Conservation (phyloP, 2,113 vertebrate genomes). For the Centropus bengalensis region DNA sequence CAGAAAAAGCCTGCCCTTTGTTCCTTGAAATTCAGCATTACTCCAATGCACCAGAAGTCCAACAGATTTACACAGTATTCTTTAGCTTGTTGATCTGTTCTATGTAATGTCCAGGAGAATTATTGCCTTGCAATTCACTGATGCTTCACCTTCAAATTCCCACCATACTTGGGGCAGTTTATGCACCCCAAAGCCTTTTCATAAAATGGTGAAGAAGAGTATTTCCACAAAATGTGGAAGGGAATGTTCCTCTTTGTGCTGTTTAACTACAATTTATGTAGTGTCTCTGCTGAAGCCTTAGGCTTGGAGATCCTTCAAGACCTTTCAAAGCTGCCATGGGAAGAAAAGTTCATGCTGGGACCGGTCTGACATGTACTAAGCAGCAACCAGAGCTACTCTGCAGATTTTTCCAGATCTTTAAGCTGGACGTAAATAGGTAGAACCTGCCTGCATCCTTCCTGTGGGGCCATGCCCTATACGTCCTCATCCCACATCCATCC, state of each 20-base stretch:
- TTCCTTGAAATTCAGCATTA: background rate
- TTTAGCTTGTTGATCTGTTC: background rate
- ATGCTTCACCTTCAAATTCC: background rate
- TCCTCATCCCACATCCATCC: background rate
- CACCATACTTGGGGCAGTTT: background rate
- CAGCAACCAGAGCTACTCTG: background rate
- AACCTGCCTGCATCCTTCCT: background rate
- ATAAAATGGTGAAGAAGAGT: background rate
- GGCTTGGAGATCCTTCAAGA: background rate
- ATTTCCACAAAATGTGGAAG: background rate
- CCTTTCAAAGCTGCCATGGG: fast-evolving
- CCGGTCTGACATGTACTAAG: background rate
- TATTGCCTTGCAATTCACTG: background rate
- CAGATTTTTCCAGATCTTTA: background rate
- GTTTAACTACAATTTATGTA: background rate
- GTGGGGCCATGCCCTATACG: fast-evolving
- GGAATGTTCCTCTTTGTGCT: background rate
- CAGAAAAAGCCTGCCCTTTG: background rate
- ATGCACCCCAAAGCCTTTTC: background rate
- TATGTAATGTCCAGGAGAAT: background rate
- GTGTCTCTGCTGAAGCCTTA: background rate
- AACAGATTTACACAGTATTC: background rate
- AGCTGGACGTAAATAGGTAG: background rate
- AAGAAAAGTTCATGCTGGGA: fast-evolving
- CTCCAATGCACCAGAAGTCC: background rate